Base-by-base conservation (phyloP, 2,888 invertebrate species). In the Drosophila peninsularis region DNA sequence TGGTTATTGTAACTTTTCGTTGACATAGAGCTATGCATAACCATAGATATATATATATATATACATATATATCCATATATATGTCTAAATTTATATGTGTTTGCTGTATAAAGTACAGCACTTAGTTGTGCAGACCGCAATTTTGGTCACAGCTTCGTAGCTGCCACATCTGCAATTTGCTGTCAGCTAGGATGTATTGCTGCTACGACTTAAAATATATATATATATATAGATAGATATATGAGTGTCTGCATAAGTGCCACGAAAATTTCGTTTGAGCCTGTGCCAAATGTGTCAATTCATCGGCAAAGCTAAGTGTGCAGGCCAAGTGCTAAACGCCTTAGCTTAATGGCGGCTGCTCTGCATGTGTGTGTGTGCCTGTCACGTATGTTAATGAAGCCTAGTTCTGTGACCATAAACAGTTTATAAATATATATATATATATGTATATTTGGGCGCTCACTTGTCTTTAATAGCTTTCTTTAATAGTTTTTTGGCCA, bases 361-460 rank as follows among this genome's bases (percentile, higher is more conserved):
- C 19, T 32, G 32, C 21, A 50, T 62, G 53, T 68, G 70, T 71
- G 36, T 68, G 62, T 56, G 50, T 80, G 52, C 57, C 53, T 65
- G 41, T 58, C 76, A 36, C 78, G 71, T 90, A 90, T 90, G 90
- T 78, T 84, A 90, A 90, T 84, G 78, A 89, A 90, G 80, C 90
- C 90, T 75, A 90, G 90, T 88, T 90, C 63, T 78, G 55, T 58
- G 71, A 47, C 75, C 78, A 75, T 75, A 83, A 83, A 71, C 67
- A 71, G 82, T 75, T 89, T 89, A 89, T 66, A 66, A 66, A 70
- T 52, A 65, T 5, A 41, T 11, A 65, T 5, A 41, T 11, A 37
- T n/a, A 66, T 49, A 63, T 24, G 9, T 27, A 17, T 1, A n/a
- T 52, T n/a, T n/a, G n/a, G n/a, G 62, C 65, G 67, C 73, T 73